Conservation (phyloP, 2,888 invertebrate genomes). For the Sarcophaga rosellei region DNA sequence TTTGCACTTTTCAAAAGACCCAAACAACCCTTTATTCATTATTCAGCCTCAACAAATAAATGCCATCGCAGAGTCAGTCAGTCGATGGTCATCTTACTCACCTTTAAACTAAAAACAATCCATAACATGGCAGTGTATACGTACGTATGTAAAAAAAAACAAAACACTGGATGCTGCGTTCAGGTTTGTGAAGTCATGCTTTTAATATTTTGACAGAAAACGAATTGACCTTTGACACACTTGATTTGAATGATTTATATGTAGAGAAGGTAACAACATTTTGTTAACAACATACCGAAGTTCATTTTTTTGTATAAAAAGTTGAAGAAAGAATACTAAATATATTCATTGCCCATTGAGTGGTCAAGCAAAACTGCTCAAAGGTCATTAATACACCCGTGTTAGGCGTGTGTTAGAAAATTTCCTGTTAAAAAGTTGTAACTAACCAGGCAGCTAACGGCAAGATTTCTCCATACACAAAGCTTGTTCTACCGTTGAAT, state of each 20-base stretch:
- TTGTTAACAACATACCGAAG: conserved; percentile 21
- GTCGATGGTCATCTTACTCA: conserved; percentile 12
- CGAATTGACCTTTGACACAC: conserved; percentile 63
- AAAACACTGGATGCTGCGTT: conserved; percentile 57
- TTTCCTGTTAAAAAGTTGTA: background rate
- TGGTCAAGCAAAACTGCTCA: conserved; percentile 61
- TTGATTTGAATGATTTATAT: conserved; percentile 18
- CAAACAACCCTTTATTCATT: conserved; percentile 49
- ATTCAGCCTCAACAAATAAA: conserved; percentile 5
- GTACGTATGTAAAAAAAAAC: background rate
- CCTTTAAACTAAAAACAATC: conserved; percentile 21
- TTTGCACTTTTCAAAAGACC: background rate
- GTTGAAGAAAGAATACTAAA: conserved; percentile 33
- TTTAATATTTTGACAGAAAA: conserved; percentile 58
- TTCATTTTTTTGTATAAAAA: conserved; percentile 45
- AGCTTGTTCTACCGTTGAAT: no score
- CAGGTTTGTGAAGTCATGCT: conserved; percentile 47
- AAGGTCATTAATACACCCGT: conserved; percentile 39
- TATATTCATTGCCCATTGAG: conserved; percentile 49
- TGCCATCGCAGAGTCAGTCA: conserved; percentile 32
- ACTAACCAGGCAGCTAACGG: no score
- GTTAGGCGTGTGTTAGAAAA: conserved; percentile 44
- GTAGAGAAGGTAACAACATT: background rate
- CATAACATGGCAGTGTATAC: background rate
- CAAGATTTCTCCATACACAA: no score